phyloP scores from a whole-genome alignment of 2,113 vertebrate genomes.

The Oryzias woworae region DNA sequence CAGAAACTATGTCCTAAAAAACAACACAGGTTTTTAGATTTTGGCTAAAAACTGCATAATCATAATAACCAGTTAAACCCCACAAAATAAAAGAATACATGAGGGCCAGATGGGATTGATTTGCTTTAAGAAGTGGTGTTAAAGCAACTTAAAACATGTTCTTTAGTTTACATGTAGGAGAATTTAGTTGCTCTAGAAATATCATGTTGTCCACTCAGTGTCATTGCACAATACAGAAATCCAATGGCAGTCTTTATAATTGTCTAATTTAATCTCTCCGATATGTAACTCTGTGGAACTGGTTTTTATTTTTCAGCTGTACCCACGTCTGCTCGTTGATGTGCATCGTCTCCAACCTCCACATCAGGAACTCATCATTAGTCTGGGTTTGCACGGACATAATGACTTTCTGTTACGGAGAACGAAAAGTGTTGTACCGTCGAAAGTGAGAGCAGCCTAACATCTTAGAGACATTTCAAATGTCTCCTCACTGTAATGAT shows the following conservation, averaged over 20 bases:
- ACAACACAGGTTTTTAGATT: too few species aligned
- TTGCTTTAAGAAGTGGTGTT: neutral
- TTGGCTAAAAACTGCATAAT: too few species aligned
- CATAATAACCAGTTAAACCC: too few species aligned
- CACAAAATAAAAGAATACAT: too few species aligned
- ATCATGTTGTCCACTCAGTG: neutral
- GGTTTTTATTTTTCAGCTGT: neutral
- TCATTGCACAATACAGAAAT: neutral
- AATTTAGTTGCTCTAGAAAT: neutral
- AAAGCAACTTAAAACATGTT: neutral
- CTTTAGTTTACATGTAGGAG: neutral
- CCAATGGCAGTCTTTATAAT: neutral
- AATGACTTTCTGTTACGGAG: neutral
- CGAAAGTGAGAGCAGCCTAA: slow-evolving; percentile 38
- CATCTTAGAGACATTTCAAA: slow-evolving; percentile 57
- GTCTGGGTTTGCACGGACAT: slow-evolving; percentile 5
- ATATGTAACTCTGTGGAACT: neutral
- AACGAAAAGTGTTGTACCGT: slow-evolving; percentile 1
- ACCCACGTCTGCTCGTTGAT: neutral
- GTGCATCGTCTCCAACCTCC: neutral
- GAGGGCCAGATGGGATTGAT: neutral
- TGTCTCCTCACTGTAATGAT: slow-evolving; percentile 52
- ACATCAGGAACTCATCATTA: slow-evolving; percentile 10
- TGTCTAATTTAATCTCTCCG: neutral
- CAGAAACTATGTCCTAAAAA: too few species aligned